These are phyloP conservation scores for Antheraea assamensis DNA, from an alignment of 2,888 invertebrate genomes.

Conservation along the genomic window DNA sequence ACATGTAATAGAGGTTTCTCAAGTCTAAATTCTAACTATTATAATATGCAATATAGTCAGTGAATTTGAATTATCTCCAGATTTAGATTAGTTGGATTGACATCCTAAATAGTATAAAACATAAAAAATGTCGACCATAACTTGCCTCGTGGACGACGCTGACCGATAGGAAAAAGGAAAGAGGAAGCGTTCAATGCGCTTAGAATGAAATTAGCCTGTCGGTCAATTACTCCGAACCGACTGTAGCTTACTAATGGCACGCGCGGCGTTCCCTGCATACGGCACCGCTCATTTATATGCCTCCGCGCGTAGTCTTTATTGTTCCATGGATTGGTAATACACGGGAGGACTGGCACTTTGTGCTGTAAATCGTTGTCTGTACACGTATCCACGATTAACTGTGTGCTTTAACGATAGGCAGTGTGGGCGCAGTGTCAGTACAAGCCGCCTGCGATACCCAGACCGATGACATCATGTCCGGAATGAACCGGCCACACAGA, in stretches of 20 bases:
- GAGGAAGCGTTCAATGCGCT: constrained; percentile 78
- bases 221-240: constrained; percentile 79
- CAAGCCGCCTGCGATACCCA: constrained; percentile 66
- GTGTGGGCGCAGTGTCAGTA: constrained; percentile 64
- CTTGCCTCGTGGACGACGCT: constrained; percentile 64
- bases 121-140: constrained; percentile 42
- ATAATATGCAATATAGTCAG: no score
- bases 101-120: neutral
- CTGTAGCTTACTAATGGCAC: constrained; percentile 75
- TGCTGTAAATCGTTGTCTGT: constrained; percentile 80
- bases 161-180: constrained; percentile 82
- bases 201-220: constrained; percentile 79
- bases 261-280: constrained; percentile 73
- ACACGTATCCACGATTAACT: constrained; percentile 79
- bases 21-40: no score
- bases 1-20: no score
- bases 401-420: constrained; percentile 62
- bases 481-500: constrained; percentile 71
- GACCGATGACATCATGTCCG: constrained; percentile 78
- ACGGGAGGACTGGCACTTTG: constrained; percentile 80
- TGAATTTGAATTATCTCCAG: neutral
- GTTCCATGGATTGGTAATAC: constrained; percentile 81
- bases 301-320: constrained; percentile 72
- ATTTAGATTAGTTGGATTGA: neutral
- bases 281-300: constrained; percentile 76